Conservation (phyloP, 23 tunicate genomes). For the Clavelina lepadiformis region DNA sequence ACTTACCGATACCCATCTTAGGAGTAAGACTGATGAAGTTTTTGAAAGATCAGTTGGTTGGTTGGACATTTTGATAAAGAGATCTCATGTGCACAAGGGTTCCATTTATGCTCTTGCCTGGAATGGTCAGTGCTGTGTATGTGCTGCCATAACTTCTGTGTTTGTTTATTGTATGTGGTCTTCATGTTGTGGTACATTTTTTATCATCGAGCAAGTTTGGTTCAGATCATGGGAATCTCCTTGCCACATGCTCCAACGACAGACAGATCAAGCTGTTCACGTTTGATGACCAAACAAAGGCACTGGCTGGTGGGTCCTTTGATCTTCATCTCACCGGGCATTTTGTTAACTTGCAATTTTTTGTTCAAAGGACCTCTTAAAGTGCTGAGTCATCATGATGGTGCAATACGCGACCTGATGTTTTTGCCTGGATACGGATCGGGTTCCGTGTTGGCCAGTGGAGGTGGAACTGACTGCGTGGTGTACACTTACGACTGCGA, state of each 20-base stretch:
- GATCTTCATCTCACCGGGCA: not conserved
- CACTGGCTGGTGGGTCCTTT: not conserved
- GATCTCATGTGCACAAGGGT: slow-evolving; percentile 27
- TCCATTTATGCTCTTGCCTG: slow-evolving; percentile 66
- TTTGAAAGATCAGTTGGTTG: not conserved
- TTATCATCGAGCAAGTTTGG: not conserved
- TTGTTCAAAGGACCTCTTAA: slow-evolving; percentile 13
- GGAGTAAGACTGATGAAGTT: not conserved
- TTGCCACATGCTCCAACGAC: slow-evolving; percentile 70
- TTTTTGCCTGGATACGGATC: slow-evolving; percentile 26
- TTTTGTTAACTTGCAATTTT: not conserved
- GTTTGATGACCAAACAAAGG: slow-evolving; percentile 12
- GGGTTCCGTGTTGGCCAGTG: slow-evolving; percentile 51
- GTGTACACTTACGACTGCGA: slow-evolving; percentile 67
- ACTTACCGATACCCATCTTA: not conserved
- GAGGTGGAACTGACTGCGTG: slow-evolving; percentile 46
- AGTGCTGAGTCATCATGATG: slow-evolving; percentile 36
- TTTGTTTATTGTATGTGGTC: not conserved
- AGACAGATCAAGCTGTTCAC: slow-evolving; percentile 39
- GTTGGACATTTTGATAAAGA: slow-evolving; percentile 7
- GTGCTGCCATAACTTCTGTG: too few species aligned
- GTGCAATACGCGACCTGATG: slow-evolving; percentile 46
- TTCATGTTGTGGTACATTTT: not conserved
- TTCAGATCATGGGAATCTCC: slow-evolving; percentile 31
- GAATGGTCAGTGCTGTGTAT: slow-evolving; percentile 72